Evolutionary conservation across 2,888 invertebrate genomes (phyloP).

Genomic region (Caenorhabditis wallacei): DNA sequence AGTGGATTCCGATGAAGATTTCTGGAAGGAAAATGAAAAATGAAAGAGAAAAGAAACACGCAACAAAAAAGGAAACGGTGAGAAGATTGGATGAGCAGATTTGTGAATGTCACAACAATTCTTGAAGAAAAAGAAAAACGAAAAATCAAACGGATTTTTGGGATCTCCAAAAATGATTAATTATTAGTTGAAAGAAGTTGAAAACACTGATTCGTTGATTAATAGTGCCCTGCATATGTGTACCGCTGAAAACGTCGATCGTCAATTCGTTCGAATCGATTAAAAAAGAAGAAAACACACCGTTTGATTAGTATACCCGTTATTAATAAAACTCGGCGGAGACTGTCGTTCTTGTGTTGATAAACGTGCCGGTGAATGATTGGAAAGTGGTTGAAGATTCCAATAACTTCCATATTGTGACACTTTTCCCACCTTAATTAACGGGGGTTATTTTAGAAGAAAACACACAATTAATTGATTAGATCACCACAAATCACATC

Average conservation of each 20-base stretch:
- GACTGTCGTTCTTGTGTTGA: slow-evolving; percentile 67
- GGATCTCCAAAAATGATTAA: background rate
- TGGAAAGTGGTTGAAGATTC: slow-evolving; percentile 75
- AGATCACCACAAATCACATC: slow-evolving; percentile 41
- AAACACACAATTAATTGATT: background rate
- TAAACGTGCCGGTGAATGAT: slow-evolving; percentile 60
- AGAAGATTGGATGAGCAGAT: slow-evolving; percentile 56
- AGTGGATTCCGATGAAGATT: slow-evolving; percentile 64
- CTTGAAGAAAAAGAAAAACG: background rate
- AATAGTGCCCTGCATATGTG: slow-evolving; percentile 74
- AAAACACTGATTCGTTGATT: slow-evolving; percentile 20
- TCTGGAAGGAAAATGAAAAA: slow-evolving; percentile 36
- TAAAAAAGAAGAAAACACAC: slow-evolving; percentile 51
- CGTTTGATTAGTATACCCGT: slow-evolving; percentile 70
- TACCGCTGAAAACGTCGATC: slow-evolving; percentile 67
- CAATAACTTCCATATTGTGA: slow-evolving; percentile 83
- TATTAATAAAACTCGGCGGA: slow-evolving; percentile 68
- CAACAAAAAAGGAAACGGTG: slow-evolving; percentile 23
- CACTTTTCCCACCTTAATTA: slow-evolving; percentile 79
- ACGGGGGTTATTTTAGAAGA: slow-evolving; percentile 10
- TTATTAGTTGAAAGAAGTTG: slow-evolving; percentile 20
- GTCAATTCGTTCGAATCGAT: no score
- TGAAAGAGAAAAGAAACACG: slow-evolving; percentile 15
- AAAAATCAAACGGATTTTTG: background rate
- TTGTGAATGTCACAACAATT: slow-evolving; percentile 50